Conservation (phyloP, 2,888 invertebrate genomes). For the Drosophila helvetica region DNA sequence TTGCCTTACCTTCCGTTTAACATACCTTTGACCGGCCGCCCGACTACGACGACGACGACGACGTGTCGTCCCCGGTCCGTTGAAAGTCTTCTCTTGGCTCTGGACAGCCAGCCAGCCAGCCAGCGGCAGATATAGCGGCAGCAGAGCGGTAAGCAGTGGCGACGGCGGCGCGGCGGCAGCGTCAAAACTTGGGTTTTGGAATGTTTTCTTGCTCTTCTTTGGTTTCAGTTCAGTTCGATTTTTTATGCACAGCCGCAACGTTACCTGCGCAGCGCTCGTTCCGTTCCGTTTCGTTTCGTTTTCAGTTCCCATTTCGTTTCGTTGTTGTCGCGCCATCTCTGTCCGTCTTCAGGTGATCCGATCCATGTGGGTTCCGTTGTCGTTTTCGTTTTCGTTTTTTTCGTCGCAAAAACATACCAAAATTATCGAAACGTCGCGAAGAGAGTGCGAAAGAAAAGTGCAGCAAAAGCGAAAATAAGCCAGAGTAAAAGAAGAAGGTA, state of each 20-base stretch:
- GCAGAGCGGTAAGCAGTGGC: slow-evolving; percentile 9
- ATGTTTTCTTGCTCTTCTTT: slow-evolving; percentile 83
- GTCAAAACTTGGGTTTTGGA: slow-evolving; percentile 81
- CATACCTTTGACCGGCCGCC: not conserved
- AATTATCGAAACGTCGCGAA: slow-evolving; percentile 49
- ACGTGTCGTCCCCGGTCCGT: slow-evolving; percentile 15
- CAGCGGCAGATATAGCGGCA: slow-evolving; percentile 44
- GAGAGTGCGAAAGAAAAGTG: slow-evolving; percentile 36
- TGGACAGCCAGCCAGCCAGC: slow-evolving; percentile 17
- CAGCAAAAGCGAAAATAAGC: slow-evolving; percentile 32
- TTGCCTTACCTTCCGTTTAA: not conserved
- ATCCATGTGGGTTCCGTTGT: slow-evolving; percentile 48
- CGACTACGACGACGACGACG: slow-evolving; percentile 13
- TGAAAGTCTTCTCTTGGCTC: slow-evolving; percentile 51
- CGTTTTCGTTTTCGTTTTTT: slow-evolving; percentile 16
- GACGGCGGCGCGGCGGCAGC: slow-evolving; percentile 45
- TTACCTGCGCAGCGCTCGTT: slow-evolving; percentile 53
- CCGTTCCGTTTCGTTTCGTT: slow-evolving; percentile 26
- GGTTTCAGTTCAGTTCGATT: slow-evolving; percentile 83
- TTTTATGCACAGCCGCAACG: slow-evolving; percentile 80
- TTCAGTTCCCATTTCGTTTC: slow-evolving; percentile 30
- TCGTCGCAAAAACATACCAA: not conserved
- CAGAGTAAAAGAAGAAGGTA: slow-evolving; percentile 51
- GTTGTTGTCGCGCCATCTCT: slow-evolving; percentile 31
- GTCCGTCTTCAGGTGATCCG: slow-evolving; percentile 12